Conservation (phyloP, 2,888 invertebrate genomes). For the Bombylius major region DNA sequence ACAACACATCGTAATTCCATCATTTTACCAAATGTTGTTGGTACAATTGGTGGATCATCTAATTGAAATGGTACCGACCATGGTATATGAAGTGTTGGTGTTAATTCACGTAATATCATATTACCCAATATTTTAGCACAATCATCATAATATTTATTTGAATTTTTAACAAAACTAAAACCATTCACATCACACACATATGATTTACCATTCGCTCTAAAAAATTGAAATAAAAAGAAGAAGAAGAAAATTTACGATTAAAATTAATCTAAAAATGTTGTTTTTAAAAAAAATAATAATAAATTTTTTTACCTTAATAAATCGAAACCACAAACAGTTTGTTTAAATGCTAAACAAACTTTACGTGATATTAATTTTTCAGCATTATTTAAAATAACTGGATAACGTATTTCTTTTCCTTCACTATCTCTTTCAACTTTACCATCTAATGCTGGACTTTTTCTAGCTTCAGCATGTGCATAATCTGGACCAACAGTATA, state of each 20-base stretch:
- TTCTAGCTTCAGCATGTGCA: conserved; percentile 97
- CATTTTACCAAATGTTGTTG: conserved; percentile 98
- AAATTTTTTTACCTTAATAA: conserved; percentile 54
- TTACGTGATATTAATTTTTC: conserved; percentile 97
- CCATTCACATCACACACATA: conserved; percentile 99
- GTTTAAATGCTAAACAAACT: conserved; percentile 92
- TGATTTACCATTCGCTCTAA: conserved; percentile 93
- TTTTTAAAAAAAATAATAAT: background rate
- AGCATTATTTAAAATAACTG: conserved; percentile 91
- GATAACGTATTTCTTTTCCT: conserved; percentile 96
- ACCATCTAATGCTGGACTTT: conserved; percentile 95
- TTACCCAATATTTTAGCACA: conserved; percentile 97
- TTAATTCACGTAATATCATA: conserved; percentile 89
- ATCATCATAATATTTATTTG: conserved; percentile 99
- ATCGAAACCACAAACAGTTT: conserved; percentile 99
- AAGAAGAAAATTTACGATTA: background rate
- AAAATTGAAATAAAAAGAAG: conserved; percentile 18
- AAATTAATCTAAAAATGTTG: background rate
- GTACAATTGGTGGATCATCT: conserved; percentile 97
- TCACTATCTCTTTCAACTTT: conserved; percentile 97
- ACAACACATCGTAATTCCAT: conserved; percentile 87
- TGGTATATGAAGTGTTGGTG: conserved; percentile 91
- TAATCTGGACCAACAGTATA: conserved; percentile 99
- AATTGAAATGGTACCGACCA: conserved; percentile 95
- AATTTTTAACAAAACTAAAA: conserved; percentile 99